Percentiles rank a stretch among this genome's conserved stretches.
Conservation (phyloP, 2,888 invertebrate species). For the Drosophila peninsularis region DNA sequence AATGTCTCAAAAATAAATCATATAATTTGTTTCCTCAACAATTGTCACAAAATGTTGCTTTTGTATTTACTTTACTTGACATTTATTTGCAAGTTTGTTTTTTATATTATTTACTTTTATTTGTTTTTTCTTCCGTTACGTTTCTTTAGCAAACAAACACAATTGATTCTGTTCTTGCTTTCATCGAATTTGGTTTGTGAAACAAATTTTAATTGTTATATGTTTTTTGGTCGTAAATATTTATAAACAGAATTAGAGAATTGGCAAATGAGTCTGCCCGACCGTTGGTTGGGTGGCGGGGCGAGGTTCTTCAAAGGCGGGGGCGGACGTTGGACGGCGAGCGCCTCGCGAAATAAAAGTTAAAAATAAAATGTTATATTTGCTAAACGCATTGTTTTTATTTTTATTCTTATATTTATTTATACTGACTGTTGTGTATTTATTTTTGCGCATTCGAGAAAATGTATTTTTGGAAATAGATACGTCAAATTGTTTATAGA, state of each 20-base stretch:
- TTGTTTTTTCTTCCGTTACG: background rate
- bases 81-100: slow-evolving; percentile 14
- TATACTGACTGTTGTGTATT: slow-evolving; percentile 38
- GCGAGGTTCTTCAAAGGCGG: slow-evolving; percentile 1
- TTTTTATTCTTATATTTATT: slow-evolving; percentile 33
- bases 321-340: slow-evolving; percentile 9
- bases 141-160: slow-evolving; percentile 53
- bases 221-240: slow-evolving; percentile 46
- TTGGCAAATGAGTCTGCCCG: slow-evolving; percentile 19
- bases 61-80: slow-evolving; percentile 20
- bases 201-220: slow-evolving; percentile 51
- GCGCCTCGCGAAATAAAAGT: slow-evolving; percentile 50
- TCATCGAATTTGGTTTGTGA: slow-evolving; percentile 36
- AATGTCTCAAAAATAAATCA: slow-evolving; percentile 46
- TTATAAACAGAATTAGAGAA: slow-evolving; percentile 53
- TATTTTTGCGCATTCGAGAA: slow-evolving; percentile 34
- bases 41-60: slow-evolving; percentile 27
- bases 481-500: slow-evolving; percentile 74
- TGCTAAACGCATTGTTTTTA: slow-evolving; percentile 63
- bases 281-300: slow-evolving; percentile 4
- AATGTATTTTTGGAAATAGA: slow-evolving; percentile 76
- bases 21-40: slow-evolving; percentile 31
- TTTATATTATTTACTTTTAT: slow-evolving; percentile 6
- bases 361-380: slow-evolving; percentile 62
- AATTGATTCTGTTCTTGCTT: slow-evolving; percentile 28